Base-by-base conservation (phyloP, 2,797 vertebrate genomes). In the Chloroceryle inda region DNA sequence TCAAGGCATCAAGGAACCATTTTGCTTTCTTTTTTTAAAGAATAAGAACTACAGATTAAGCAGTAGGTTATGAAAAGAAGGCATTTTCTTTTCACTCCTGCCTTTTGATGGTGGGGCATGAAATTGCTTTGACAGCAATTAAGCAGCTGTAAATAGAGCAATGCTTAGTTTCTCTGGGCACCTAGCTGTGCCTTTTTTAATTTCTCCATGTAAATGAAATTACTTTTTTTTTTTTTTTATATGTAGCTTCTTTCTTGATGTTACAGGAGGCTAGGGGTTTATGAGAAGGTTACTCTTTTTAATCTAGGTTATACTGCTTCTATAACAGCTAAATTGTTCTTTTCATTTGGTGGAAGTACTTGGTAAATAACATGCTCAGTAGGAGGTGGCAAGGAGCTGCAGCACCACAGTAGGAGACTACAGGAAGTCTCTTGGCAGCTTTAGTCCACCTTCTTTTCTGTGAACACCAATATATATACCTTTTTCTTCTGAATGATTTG, bases 61-160 rank as follows among this genome's bases (percentile, higher is more conserved):
- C 11, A 14, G 8, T 45, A 35, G 42, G 35, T 61, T 80, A 44
- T 11, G 13, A 15, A 80, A 73, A 78, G 29, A 56, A 4, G 10
- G 14, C 69, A 79, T 88, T 82, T 88, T 92, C 42, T 69, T 49
- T 92, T 74, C 40, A 64, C 31, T 87, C 21, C 16, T 0, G 1
- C 24, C 9, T 92, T 91, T 88, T 84, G 62, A 85, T 62, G 24
- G 18, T 47, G 40, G 35, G 26, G 31, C 33, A 53, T 47, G 52
- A 89, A 93, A 83, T 85, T 75, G 6, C 55, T 75, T 83, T 81
- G 67, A 67, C 55, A 88, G 90, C 63, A 94, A 93, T 92, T 82
- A 88, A 73, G 20, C 16, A 86, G 27, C 37, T 77, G 35, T 63
- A 53, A 72, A 37, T 63, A 47, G 11, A 76, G 8, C 4, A 79